Percentiles rank a stretch among this genome's conserved stretches.
phyloP scores from a whole-genome alignment of 2,797 vertebrate genomes.

The Chloroceryle amazona region DNA sequence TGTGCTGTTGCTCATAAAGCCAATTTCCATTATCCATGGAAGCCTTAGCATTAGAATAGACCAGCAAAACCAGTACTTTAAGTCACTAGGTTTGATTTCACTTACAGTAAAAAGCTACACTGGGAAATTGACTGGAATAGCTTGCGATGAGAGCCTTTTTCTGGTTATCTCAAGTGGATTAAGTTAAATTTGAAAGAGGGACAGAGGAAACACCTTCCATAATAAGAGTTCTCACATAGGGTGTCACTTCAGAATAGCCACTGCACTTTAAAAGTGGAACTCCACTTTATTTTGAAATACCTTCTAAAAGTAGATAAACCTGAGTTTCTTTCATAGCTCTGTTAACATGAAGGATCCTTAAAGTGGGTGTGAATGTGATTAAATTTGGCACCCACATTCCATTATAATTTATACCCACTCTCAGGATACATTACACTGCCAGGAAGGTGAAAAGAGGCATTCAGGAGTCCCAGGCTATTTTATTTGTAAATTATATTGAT shows the following conservation, averaged over 20 bases:
- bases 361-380: neutral
- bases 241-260: neutral
- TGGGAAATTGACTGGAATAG: slow-evolving; percentile 20
- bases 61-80: slow-evolving; percentile 28
- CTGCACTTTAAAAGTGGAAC: neutral
- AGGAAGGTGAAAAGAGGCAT: neutral
- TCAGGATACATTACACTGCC: neutral
- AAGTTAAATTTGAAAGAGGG: slow-evolving; percentile 1
- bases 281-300: slow-evolving; percentile 23
- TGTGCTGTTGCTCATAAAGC: neutral
- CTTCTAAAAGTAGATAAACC: neutral
- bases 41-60: neutral
- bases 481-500: neutral
- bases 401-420: neutral
- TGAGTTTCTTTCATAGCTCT: neutral
- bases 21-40: slow-evolving; percentile 30
- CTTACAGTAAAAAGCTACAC: slow-evolving; percentile 20
- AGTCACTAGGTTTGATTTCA: neutral
- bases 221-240: neutral
- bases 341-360: neutral
- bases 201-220: neutral
- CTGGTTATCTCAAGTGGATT: slow-evolving; percentile 36
- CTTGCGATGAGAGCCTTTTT: slow-evolving; percentile 10
- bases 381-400: neutral
- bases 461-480: neutral